Base-by-base conservation (phyloP, 2,113 vertebrate species). In the Okapia johnstoni region DNA sequence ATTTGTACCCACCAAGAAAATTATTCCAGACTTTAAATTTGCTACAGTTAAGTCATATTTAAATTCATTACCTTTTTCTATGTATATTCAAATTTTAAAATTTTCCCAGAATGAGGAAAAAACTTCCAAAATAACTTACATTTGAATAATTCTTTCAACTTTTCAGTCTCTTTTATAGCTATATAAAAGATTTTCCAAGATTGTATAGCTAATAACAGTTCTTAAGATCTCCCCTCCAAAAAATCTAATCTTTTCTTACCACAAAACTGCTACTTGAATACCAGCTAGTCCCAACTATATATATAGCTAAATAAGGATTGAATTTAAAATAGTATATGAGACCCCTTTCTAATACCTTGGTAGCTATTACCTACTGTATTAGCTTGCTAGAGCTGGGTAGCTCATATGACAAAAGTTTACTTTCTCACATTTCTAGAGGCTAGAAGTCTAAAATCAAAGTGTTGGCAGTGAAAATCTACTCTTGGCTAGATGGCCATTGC, bases 1-100 rank as follows among this genome's bases (percentile, higher is more conserved):
- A 93, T 92, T 92, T 96, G n/a, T 5, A 63, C n/a, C 60, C 54
- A 84, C 33, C 76, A 84, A 16, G 60, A 97, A 96, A 89, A 87
- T 87, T 58, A 94, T 36, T 97, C 26, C 73, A 76, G 92, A 93
- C 92, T 97, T 94, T 96, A 89, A 94, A 97, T 96, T 88, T 96
- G 76, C 54, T 92, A 94, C n/a, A 81, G 54, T 94, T 76, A 95
- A 96, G 36, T 28, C 73, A 90, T 60, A 89, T 77, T 92, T 40
- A 92, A 95, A 92, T 87, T 87, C 86, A 79, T 12, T 48, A 93
- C 16, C 63, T 85, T 95, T 97, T 97, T 83, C 57, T 94, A 28
- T 76, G 57, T 70, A 57, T 89, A 86, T 95, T 91, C 97, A 93
- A 85, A 23, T 2, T 19, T 66, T n/a, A 2, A 70, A 93, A 94